phyloP scores from a whole-genome alignment of 2,113 vertebrate species.

The Etheostoma cragini region DNA sequence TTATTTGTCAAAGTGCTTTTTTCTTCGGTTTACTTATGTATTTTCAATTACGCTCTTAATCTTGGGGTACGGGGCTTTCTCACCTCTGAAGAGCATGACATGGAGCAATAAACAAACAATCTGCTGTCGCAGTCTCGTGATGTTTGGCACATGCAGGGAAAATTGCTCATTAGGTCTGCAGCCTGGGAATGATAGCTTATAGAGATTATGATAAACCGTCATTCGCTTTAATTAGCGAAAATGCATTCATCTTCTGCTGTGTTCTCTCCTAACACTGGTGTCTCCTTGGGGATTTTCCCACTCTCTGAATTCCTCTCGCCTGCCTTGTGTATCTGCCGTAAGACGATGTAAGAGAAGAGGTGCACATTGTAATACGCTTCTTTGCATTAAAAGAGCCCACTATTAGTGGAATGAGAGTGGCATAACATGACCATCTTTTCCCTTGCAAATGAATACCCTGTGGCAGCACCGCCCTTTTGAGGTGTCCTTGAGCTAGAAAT shows the following conservation, averaged over 20 bases:
- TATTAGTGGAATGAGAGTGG: constrained; percentile 26
- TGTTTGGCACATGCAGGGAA: constrained; percentile 45
- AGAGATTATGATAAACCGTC: constrained; percentile 56
- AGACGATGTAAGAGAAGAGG: constrained; percentile 77
- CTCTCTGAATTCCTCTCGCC: constrained; percentile 59
- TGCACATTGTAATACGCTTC: constrained; percentile 63
- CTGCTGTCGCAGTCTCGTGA: constrained; percentile 26
- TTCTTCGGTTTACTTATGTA: constrained; percentile 28
- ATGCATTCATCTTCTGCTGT: constrained; percentile 66
- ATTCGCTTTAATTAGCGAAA: constrained; percentile 73
- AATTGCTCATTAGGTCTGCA: constrained; percentile 58
- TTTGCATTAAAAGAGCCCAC: constrained; percentile 28
- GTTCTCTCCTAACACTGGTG: constrained; percentile 51
- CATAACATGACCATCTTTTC: constrained; percentile 28
- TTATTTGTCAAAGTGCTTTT: constrained; percentile 16
- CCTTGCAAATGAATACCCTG: neutral
- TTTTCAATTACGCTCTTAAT: constrained; percentile 34
- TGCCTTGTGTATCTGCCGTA: constrained; percentile 69
- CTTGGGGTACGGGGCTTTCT: neutral
- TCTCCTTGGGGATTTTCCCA: constrained; percentile 61
- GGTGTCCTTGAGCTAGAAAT: neutral
- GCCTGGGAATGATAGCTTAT: constrained; percentile 45
- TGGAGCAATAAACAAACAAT: constrained; percentile 49
- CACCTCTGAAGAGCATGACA: neutral
- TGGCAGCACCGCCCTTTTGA: neutral